A percentile compares a stretch with the other conserved stretches of the same genome.
These are phyloP conservation scores for Platyscapa corneri DNA, from an alignment of 1,140 invertebrate species.

Conservation along the genomic window DNA sequence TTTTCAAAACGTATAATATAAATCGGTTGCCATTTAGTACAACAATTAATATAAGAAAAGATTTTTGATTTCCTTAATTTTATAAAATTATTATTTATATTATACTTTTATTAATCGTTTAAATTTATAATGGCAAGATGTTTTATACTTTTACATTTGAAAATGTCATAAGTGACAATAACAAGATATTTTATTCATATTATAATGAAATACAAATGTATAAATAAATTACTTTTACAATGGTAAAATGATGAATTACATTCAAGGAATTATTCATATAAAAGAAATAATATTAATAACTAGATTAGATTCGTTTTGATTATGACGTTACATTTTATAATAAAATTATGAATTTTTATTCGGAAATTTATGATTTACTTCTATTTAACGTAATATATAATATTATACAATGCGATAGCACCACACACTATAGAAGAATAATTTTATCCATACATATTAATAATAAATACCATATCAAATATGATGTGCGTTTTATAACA, in stretches of 20 bases:
- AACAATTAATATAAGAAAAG: no score
- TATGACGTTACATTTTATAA: no score
- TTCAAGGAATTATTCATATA: not conserved
- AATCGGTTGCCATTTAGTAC: no score
- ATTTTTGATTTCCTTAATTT: no score
- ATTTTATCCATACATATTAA: not conserved
- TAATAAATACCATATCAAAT: no score
- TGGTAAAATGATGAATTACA: not conserved
- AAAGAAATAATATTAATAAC: not conserved
- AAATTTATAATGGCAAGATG: not conserved
- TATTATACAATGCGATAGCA: not conserved
- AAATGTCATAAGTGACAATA: not conserved
- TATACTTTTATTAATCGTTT: not conserved
- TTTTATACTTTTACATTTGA: not conserved
- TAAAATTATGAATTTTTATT: no score
- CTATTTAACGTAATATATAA: no score
- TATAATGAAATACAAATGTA: slow-evolving; percentile 14
- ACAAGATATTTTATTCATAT: not conserved
- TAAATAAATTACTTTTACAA: slow-evolving; percentile 18
- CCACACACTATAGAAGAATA: not conserved
- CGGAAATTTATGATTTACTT: no score
- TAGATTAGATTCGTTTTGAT: not conserved
- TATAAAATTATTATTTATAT: not conserved
- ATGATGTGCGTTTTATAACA: slow-evolving; percentile 23
- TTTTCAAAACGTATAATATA: not conserved